phyloP scores from a whole-genome alignment of 2,797 vertebrate species.

The Ficedula albicollis region DNA sequence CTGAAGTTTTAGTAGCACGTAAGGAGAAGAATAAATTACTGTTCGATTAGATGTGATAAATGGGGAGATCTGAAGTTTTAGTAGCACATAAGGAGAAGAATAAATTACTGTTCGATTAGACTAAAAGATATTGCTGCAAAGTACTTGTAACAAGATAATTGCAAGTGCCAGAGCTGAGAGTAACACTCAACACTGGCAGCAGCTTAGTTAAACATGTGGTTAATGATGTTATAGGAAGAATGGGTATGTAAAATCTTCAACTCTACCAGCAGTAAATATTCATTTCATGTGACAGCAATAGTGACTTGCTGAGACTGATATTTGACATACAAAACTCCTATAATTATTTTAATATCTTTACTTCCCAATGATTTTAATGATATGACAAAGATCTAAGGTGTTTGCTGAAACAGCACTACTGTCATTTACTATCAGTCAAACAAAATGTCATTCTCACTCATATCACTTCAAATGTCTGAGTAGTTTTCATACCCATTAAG shows the following conservation, averaged over 20 bases:
- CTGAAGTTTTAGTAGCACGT: conserved; percentile 38
- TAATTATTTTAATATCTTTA: conserved; percentile 73
- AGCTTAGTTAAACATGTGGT: conserved; percentile 73
- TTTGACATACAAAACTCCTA: conserved; percentile 60
- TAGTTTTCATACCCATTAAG: conserved; percentile 38
- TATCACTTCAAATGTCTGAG: conserved; percentile 10
- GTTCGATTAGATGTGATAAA: conserved; percentile 56
- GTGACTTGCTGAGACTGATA: conserved; percentile 70
- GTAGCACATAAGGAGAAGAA: conserved; percentile 27
- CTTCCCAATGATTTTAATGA: conserved; percentile 67
- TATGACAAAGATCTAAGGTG: conserved; percentile 65
- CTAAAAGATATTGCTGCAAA: conserved; percentile 65
- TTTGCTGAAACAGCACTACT: conserved; percentile 70
- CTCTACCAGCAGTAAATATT: conserved; percentile 62
- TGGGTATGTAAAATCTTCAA: conserved; percentile 56
- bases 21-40: conserved; percentile 43
- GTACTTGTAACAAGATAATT: conserved; percentile 61
- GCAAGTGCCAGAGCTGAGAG: conserved; percentile 59
- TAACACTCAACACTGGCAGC: conserved; percentile 59
- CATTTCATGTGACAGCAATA: conserved; percentile 75
- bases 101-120: conserved; percentile 60
- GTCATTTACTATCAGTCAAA: conserved; percentile 54
- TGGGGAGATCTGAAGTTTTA: conserved; percentile 40
- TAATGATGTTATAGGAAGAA: conserved; percentile 70
- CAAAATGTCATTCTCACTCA: conserved; percentile 61